These are phyloP conservation scores for Indicator indicator DNA, from an alignment of 2,113 vertebrate species.

Conservation along the genomic window DNA sequence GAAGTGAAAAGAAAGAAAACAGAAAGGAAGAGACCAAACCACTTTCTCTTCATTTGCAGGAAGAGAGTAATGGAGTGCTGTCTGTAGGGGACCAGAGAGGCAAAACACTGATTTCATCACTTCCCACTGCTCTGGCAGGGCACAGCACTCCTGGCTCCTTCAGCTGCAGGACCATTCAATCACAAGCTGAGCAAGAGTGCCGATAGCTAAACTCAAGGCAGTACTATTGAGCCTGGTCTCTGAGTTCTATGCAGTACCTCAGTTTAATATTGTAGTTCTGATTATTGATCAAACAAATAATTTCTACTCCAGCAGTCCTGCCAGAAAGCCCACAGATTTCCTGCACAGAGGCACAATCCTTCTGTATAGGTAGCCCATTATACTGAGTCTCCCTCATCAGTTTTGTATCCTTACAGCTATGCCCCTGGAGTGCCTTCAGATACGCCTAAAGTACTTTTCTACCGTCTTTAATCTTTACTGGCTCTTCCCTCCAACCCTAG, in stretches of 20 bases:
- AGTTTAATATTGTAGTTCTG: background rate
- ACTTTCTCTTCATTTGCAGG: background rate
- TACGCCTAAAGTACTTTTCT: background rate
- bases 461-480: background rate
- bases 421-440: background rate
- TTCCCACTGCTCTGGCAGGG: background rate
- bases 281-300: background rate
- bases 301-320: background rate
- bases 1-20: background rate
- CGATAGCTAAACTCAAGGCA: background rate
- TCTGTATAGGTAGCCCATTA: accelerated
- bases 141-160: background rate
- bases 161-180: background rate
- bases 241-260: background rate
- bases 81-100: background rate
- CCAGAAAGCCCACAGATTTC: background rate
- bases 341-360: background rate
- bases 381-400: background rate
- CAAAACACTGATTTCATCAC: background rate
- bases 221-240: background rate
- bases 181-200: background rate
- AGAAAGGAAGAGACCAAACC: background rate
- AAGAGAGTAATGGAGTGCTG: background rate
- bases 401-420: background rate
- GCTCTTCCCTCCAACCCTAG: background rate